A percentile compares a stretch with the other conserved stretches of the same genome.
Conservation (phyloP, 2,113 vertebrate genomes). For the Morone chrysops region DNA sequence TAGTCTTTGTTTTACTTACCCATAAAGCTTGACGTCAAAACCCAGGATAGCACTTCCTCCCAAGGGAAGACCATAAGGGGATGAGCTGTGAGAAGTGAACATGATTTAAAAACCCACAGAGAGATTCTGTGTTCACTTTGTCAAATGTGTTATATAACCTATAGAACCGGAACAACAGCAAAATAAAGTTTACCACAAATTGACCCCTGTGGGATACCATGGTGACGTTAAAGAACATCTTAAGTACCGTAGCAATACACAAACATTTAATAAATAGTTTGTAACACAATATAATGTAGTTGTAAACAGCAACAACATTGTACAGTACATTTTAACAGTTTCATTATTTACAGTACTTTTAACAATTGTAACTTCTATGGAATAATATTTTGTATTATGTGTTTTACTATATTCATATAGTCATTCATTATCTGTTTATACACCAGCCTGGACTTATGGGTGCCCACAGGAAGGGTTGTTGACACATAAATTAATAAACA, state of each 20-base stretch:
- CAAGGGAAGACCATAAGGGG: constrained; percentile 46
- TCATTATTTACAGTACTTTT: background rate
- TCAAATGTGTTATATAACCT: constrained; percentile 2
- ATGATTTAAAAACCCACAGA: constrained; percentile 21
- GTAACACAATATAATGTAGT: background rate
- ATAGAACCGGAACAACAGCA: background rate
- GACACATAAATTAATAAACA: too few species aligned
- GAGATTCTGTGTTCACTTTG: constrained; percentile 1
- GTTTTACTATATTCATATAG: background rate
- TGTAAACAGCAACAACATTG: background rate
- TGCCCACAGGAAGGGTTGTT: background rate
- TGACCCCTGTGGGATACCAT: constrained; percentile 14
- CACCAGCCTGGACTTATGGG: background rate
- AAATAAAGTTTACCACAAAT: constrained; percentile 4
- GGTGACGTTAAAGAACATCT: background rate
- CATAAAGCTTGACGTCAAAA: constrained; percentile 79
- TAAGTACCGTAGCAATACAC: background rate
- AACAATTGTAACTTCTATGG: background rate
- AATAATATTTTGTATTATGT: background rate
- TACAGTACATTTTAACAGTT: background rate
- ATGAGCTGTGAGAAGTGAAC: constrained; percentile 59
- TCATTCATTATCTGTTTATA: background rate
- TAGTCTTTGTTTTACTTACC: constrained; percentile 81
- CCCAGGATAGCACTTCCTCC: constrained; percentile 61
- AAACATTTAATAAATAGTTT: constrained; percentile 7